Evolutionary conservation across 2,797 vertebrate genomes (phyloP).

Genomic region (Acridotheres tristis): DNA sequence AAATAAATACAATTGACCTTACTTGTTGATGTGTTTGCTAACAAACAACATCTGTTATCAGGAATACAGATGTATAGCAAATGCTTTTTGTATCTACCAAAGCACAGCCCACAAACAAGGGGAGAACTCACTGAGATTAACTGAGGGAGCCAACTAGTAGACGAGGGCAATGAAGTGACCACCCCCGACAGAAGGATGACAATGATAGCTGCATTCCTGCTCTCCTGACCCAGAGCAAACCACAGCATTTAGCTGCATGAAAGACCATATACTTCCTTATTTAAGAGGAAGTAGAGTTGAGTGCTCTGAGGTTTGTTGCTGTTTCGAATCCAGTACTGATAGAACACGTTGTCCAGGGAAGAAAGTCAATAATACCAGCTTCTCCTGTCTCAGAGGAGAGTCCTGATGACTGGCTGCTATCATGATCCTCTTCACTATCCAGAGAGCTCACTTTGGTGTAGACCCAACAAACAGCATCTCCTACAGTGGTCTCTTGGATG

Average conservation of each 20-base stretch:
- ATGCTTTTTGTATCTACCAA: not conserved
- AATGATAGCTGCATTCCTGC: not conserved
- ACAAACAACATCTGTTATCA: not conserved
- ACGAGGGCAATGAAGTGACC: not conserved
- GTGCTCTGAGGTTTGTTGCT: not conserved
- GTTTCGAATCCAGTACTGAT: not conserved
- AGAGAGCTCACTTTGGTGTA: not conserved
- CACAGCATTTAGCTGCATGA: not conserved
- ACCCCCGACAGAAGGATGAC: not conserved
- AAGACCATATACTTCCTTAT: not conserved
- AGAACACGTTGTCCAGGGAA: not conserved
- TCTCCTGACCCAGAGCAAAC: not conserved
- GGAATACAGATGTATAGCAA: not conserved
- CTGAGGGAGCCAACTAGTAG: not conserved
- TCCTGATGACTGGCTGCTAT: not conserved
- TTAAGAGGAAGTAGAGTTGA: not conserved
- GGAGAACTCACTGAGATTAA: not conserved
- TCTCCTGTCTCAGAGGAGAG: not conserved
- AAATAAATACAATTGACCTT: not conserved
- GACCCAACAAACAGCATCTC: not conserved
- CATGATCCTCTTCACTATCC: not conserved
- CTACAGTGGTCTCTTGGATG: not conserved
- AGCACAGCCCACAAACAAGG: not conserved
- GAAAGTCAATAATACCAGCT: not conserved
- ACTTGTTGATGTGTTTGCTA: not conserved